These are phyloP conservation scores for Athene cunicularia DNA, from an alignment of 2,113 vertebrate genomes.

Conservation along the genomic window DNA sequence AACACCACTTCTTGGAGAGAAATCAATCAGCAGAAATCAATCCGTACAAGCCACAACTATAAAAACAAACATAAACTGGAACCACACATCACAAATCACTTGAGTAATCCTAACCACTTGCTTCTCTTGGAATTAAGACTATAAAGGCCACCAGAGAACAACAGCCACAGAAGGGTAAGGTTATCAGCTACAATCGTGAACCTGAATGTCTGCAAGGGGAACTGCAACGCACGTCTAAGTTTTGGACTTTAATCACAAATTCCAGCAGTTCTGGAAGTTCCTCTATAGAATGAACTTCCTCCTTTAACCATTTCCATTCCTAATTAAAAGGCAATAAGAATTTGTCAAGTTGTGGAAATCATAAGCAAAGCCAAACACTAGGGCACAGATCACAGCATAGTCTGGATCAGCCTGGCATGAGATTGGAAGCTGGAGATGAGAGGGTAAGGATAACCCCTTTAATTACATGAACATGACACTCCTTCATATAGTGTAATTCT, in stretches of 20 bases:
- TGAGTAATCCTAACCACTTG: background rate
- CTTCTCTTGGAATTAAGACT: background rate
- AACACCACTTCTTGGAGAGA: background rate
- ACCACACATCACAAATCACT: background rate
- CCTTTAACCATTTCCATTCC: background rate
- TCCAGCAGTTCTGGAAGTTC: fast-evolving
- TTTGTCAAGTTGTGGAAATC: background rate
- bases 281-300: background rate
- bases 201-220: fast-evolving
- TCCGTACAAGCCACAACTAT: background rate
- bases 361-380: background rate
- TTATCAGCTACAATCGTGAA: background rate
- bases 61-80: background rate
- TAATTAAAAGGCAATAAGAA: background rate
- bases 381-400: fast-evolving
- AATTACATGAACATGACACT: background rate
- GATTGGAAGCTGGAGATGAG: background rate
- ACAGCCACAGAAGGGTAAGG: fast-evolving
- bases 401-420: background rate
- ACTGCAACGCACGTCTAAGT: background rate
- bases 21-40: background rate
- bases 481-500: background rate
- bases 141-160: background rate
- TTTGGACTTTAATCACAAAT: background rate
- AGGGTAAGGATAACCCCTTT: background rate